Percentiles rank a stretch among this genome's conserved stretches.
Conservation (phyloP, 2,113 vertebrate species). For the Equus przewalskii region DNA sequence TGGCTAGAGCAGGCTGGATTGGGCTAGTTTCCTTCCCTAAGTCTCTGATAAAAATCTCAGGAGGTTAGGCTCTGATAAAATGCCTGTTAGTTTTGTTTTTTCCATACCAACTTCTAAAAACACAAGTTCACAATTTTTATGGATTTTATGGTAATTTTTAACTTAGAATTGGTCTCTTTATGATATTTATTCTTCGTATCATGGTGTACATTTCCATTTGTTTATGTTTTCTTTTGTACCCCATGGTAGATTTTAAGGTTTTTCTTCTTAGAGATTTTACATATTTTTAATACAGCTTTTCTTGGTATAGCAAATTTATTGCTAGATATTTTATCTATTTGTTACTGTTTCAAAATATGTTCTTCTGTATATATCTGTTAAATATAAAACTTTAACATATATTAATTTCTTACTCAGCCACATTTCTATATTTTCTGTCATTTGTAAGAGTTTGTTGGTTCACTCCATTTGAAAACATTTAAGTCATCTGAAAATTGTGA, state of each 20-base stretch:
- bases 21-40: neutral
- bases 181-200: neutral
- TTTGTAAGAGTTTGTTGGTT: neutral
- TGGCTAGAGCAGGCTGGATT: too few species aligned
- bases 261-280: neutral
- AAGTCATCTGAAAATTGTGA: neutral
- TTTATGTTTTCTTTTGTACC: neutral
- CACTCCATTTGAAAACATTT: neutral
- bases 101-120: neutral
- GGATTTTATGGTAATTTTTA: neutral
- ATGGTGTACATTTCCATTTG: neutral
- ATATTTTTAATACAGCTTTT: neutral
- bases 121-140: neutral
- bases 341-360: neutral
- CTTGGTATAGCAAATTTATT: neutral
- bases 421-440: neutral
- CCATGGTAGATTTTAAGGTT: neutral
- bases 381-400: neutral
- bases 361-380: neutral
- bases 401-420: neutral
- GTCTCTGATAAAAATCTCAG: neutral
- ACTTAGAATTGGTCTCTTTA: neutral
- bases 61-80: neutral
- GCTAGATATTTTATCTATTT: neutral
- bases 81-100: neutral